Percentiles rank a stretch among this genome's conserved stretches.
phyloP scores from a whole-genome alignment of 2,797 vertebrate genomes.

The Urophycis tenuis region DNA sequence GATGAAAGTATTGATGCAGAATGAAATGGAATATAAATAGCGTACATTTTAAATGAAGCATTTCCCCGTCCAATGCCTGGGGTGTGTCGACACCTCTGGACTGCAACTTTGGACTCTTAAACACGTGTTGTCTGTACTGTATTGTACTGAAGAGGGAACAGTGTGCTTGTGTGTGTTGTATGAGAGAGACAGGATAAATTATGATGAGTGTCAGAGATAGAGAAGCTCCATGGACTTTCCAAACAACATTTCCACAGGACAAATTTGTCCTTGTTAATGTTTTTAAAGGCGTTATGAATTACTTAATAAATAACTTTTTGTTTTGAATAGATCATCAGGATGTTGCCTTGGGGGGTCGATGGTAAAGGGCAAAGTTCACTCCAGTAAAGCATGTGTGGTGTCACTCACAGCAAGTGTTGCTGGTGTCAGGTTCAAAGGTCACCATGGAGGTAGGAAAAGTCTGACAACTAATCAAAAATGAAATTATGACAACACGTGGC shows the following conservation, averaged over 20 bases:
- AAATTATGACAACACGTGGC: too few relatives aligned
- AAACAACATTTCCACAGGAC: conserved; percentile 43
- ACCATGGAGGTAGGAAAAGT: background rate
- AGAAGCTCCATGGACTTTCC: conserved; percentile 45
- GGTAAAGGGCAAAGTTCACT: background rate
- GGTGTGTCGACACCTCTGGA: background rate
- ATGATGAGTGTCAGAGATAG: conserved; percentile 15
- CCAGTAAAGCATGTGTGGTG: background rate
- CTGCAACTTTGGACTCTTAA: conserved; percentile 41
- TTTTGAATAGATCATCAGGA: conserved; percentile 19
- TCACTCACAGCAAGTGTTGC: background rate
- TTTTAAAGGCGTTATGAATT: conserved; percentile 53
- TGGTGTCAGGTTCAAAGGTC: background rate
- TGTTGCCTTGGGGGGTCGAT: background rate
- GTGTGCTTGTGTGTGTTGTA: conserved; percentile 28
- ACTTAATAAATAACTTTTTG: conserved; percentile 44
- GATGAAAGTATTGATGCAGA: conserved; percentile 14
- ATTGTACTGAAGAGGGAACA: conserved; percentile 45
- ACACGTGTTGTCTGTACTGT: conserved; percentile 43
- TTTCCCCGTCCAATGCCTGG: background rate
- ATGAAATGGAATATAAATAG: background rate
- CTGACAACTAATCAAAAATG: background rate
- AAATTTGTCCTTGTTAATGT: conserved; percentile 52
- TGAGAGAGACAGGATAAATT: background rate
- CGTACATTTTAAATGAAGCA: background rate